Conservation (phyloP, 2,888 invertebrate species). For the Eupithecia abbreviata region DNA sequence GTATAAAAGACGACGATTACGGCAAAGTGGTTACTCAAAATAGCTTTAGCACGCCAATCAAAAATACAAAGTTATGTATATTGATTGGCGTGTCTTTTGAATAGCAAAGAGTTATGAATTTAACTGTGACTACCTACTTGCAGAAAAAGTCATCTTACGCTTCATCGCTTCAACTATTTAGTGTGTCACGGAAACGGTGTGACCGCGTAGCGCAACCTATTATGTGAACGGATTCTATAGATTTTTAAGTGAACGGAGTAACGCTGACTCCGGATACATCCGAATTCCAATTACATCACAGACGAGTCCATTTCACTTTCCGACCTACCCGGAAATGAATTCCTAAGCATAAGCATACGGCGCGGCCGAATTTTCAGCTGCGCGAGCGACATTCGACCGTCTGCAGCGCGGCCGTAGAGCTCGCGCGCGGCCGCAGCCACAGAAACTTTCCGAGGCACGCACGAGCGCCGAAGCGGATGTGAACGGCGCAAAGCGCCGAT, state of each 20-base stretch:
- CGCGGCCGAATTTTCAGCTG: conserved; percentile 69
- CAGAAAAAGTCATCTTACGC: conserved; percentile 62
- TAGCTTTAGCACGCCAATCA: conserved; percentile 1
- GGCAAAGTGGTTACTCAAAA: conserved; percentile 48
- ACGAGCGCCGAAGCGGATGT: conserved; percentile 80
- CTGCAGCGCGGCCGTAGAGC: conserved; percentile 56
- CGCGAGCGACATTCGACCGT: conserved; percentile 62
- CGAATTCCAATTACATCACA: conserved; percentile 84
- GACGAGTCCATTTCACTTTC: conserved; percentile 84
- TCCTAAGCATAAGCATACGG: conserved; percentile 82
- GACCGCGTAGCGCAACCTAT: conserved; percentile 63
- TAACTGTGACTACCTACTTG: conserved; percentile 43
- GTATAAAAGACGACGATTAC: conserved; percentile 40
- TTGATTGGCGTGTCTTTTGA: conserved; percentile 15
- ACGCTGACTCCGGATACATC: conserved; percentile 82
- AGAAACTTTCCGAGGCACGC: conserved; percentile 71
- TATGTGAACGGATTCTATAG: conserved; percentile 79
- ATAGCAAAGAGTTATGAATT: conserved; percentile 48
- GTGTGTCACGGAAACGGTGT: conserved; percentile 63
- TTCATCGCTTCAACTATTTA: conserved; percentile 62
- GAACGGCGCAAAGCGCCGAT: conserved; percentile 66
- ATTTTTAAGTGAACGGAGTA: conserved; percentile 81
- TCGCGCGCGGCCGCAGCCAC: conserved; percentile 48
- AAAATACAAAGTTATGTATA: conserved; percentile 1
- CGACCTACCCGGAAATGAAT: conserved; percentile 84